Conservation (phyloP, 1,140 invertebrate genomes). For the Tribolium madens region DNA sequence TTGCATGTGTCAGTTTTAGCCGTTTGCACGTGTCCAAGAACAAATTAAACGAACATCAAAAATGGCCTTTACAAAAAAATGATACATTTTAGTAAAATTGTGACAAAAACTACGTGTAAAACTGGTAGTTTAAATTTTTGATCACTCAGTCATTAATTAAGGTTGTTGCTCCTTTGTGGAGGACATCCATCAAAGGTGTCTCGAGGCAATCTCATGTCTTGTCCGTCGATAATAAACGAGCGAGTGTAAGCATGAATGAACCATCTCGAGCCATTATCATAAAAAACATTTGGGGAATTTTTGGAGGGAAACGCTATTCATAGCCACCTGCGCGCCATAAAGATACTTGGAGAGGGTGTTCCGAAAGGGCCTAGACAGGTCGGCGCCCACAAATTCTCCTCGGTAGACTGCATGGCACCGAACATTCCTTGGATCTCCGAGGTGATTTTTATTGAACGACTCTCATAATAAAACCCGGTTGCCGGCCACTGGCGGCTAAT, state of each 20-base stretch:
- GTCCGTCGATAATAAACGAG: constrained; percentile 36
- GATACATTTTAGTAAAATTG: no score
- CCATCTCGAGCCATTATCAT: constrained; percentile 24
- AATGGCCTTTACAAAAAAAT: no score
- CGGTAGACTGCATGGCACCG: constrained; percentile 41
- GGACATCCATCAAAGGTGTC: constrained; percentile 23
- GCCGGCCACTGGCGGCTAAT: constrained; percentile 9
- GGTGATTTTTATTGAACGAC: constrained; percentile 12
- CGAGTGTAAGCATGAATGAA: constrained; percentile 14
- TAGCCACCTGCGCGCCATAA: constrained; percentile 29
- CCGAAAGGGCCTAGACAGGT: constrained; percentile 36
- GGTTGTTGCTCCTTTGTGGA: constrained; percentile 1
- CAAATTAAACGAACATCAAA: constrained; percentile 15
- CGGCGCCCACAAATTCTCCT: constrained; percentile 40
- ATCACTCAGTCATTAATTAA: neutral
- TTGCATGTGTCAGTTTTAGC: constrained; percentile 42
- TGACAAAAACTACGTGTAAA: no score
- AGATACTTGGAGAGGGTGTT: constrained; percentile 29
- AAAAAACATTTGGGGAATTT: constrained; percentile 39
- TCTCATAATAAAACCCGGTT: neutral
- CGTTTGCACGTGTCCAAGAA: constrained; percentile 20
- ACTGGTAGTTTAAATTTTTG: neutral
- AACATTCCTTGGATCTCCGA: neutral
- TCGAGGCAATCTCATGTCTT: constrained; percentile 17
- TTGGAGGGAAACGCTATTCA: constrained; percentile 22